Conservation (phyloP, 2,888 invertebrate species). For the Aromia moschata region DNA sequence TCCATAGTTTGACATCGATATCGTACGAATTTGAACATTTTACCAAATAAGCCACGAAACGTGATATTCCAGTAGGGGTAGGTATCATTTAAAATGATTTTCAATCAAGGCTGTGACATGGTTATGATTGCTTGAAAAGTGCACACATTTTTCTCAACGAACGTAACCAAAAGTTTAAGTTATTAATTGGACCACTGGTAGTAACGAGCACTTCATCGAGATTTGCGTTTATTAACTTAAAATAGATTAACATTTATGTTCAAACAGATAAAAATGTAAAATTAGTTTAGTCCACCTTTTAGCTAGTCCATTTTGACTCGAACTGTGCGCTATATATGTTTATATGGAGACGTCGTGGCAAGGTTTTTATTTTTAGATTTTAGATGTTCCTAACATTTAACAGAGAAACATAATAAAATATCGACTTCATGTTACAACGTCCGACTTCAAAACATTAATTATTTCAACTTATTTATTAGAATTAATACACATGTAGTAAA, state of each 20-base stretch:
- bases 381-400: conserved; percentile 44
- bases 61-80: background rate
- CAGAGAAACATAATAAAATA: conserved; percentile 30
- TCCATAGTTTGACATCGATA: background rate
- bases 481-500: background rate
- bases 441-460: background rate
- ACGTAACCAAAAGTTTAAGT: conserved; percentile 1
- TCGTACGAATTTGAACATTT: background rate
- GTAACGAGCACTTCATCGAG: conserved; percentile 16
- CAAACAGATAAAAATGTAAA: background rate
- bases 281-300: conserved; percentile 47
- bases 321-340: conserved; percentile 57
- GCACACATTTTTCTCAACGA: conserved; percentile 3
- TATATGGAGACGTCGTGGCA: conserved; percentile 56
- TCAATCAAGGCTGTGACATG: background rate
- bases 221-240: conserved; percentile 12
- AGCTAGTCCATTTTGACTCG: conserved; percentile 55
- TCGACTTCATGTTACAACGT: conserved; percentile 14
- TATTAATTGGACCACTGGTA: background rate
- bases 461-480: too few relatives aligned
- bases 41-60: background rate
- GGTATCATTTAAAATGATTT: background rate
- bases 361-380: conserved; percentile 60
- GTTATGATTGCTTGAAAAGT: conserved; percentile 5
- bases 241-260: background rate